Evolutionary conservation across 2,888 invertebrate genomes (phyloP), one percentile per base, ranked within the genome.

Genomic region (Drosophila quinaria): DNA sequence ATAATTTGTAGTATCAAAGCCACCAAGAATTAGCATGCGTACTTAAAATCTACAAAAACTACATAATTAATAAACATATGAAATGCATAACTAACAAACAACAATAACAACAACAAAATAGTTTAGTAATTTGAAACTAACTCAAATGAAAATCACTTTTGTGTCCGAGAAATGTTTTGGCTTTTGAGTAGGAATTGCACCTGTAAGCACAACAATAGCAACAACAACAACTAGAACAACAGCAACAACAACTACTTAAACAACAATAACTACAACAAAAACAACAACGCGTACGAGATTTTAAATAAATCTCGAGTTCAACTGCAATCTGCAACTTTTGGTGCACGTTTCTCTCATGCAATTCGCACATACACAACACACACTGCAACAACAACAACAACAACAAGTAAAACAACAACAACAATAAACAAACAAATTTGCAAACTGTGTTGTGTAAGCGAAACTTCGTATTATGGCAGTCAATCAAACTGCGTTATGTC

Each of bases 391-490:
- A 31, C 13, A 8, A 39, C 42, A 54, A 61, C 54, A 42, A 42
- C 55, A 49, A 37, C 42, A 54, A 61, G 50, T 37, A 42, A 51
- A 49, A 37, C 44, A 51, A 46, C 58, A 64, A 44, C 52, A 59
- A 56, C 65, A 51, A 62, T 46, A 22, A 22, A 22, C 22, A 22
- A 4, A 22, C 22, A 44, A 5, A 22, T 5, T 22, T 22, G 22
- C 22, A 22, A 22, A 0, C 22, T 22, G 47, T 62, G 47, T 47
- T 29, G 46, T 47, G 15, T 25, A 58, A 31, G 35, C 35, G 10
- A 42, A 58, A 76, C 89, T 90, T 90, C 90, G 88, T 90, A 89
- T 89, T 89, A 89, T 89, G 86, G 69, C 89, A 90, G 62, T 89
- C 49, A 87, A 90, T 89, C 89, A 87, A 54, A 60, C 90, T 89